These are phyloP conservation scores for Odontocolon sp. DNA, from an alignment of 2,888 invertebrate species.

Conservation along the genomic window DNA sequence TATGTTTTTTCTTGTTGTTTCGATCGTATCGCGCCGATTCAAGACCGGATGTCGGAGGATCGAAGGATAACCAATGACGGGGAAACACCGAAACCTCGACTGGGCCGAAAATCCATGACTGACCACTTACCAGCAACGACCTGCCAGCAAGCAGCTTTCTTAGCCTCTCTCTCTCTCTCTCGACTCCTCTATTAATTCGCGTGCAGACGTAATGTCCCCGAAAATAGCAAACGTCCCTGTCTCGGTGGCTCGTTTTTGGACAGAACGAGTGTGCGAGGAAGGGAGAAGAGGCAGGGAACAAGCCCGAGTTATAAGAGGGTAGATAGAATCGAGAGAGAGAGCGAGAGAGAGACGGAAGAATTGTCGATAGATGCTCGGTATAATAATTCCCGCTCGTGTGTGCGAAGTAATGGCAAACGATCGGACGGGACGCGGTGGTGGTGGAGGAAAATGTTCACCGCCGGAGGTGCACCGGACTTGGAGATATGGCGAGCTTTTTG, in stretches of 20 bases:
- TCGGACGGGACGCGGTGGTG: constrained; percentile 2
- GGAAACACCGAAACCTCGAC: constrained; percentile 58
- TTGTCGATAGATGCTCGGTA: constrained; percentile 37
- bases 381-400: constrained; percentile 51
- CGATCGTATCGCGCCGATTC: neutral
- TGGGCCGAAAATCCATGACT: constrained; percentile 63
- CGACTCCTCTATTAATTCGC: constrained; percentile 43
- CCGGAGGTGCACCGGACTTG: constrained; percentile 14
- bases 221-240: constrained; percentile 79
- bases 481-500: constrained; percentile 72
- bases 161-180: constrained; percentile 26
- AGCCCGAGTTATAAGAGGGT: constrained; percentile 2
- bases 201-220: constrained; percentile 74
- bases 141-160: constrained; percentile 50
- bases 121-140: constrained; percentile 52
- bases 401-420: constrained; percentile 17
- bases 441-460: constrained; percentile 14
- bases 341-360: constrained; percentile 40
- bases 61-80: constrained; percentile 47
- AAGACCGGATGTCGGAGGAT: constrained; percentile 17
- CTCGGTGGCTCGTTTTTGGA: constrained; percentile 62
- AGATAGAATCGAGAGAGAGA: neutral
- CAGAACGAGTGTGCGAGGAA: constrained; percentile 48
- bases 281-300: constrained; percentile 35
- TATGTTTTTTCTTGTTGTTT: neutral